Conservation (phyloP, 2,888 invertebrate genomes). For the Crossocerus cetratus region DNA sequence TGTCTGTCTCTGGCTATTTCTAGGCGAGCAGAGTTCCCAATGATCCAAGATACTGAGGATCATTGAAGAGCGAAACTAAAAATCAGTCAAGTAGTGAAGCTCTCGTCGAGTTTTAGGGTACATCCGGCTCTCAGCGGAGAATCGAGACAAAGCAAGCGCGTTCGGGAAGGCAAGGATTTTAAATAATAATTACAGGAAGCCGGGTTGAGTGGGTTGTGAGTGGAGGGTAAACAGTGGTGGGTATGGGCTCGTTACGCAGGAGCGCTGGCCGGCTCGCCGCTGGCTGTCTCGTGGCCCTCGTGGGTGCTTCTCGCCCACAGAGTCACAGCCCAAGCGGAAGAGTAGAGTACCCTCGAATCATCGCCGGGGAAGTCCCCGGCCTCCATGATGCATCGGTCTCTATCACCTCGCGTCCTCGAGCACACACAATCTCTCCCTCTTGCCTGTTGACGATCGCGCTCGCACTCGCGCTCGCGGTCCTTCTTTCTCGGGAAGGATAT, state of each 20-base stretch:
- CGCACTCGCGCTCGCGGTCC: constrained; percentile 32
- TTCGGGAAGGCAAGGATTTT: not conserved
- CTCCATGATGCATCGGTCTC: constrained; percentile 64
- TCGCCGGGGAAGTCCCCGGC: constrained; percentile 33
- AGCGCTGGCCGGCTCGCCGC: too few species aligned
- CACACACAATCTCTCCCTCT: not conserved
- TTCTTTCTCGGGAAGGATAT: constrained; percentile 56
- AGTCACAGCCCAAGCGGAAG: constrained; percentile 15
- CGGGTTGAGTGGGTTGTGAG: not conserved
- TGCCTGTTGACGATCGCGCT: constrained; percentile 58
- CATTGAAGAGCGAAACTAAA: too few species aligned
- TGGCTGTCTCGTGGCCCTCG: not conserved
- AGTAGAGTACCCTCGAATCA: constrained; percentile 40
- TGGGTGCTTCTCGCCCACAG: constrained; percentile 4
- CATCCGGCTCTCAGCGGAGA: not conserved
- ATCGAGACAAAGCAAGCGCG: not conserved
- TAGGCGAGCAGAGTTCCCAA: too few species aligned
- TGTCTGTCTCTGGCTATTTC: too few species aligned
- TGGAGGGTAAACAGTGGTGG: not conserved
- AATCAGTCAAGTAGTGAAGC: not conserved
- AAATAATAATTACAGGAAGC: constrained; percentile 1
- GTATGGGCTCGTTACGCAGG: not conserved
- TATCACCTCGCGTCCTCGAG: constrained; percentile 57
- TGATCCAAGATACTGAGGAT: too few species aligned
- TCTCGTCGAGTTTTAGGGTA: not conserved